Conservation (phyloP, 2,113 vertebrate species). For the Chascanopsetta lugubris region DNA sequence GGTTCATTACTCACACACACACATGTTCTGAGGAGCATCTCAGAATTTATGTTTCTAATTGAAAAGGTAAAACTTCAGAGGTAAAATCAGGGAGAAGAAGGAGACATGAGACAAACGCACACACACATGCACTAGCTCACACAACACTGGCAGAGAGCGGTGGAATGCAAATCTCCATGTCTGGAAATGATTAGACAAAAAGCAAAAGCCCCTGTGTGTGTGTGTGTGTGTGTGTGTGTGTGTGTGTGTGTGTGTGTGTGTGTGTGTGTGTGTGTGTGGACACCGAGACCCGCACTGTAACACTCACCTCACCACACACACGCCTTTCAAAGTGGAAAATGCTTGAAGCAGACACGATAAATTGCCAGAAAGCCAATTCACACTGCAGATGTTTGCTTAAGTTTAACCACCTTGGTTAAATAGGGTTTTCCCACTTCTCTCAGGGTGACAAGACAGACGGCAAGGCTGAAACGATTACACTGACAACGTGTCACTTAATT, state of each 20-base stretch:
- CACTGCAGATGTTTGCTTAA: constrained; percentile 20
- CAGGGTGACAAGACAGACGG: background rate
- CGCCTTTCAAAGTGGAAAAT: no score
- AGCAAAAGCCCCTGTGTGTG: constrained; percentile 61
- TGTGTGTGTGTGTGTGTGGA: constrained; percentile 55
- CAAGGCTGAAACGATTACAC: background rate
- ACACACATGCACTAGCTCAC: background rate
- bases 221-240: constrained; percentile 53
- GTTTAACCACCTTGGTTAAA: constrained; percentile 26
- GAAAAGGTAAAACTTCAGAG: constrained; percentile 49
- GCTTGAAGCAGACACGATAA: background rate
- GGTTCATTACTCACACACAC: constrained; percentile 12
- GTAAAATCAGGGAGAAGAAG: background rate
- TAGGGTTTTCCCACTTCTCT: background rate
- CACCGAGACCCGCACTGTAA: constrained; percentile 21
- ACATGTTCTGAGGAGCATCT: constrained; percentile 16
- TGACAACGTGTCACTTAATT: background rate
- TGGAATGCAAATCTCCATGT: constrained; percentile 70
- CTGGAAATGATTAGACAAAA: constrained; percentile 75
- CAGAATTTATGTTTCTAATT: constrained; percentile 59
- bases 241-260: constrained; percentile 52
- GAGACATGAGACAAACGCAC: constrained; percentile 6
- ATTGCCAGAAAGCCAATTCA: constrained; percentile 1
- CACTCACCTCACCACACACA: background rate
- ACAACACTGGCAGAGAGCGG: constrained; percentile 15